A percentile compares a stretch with the other conserved stretches of the same genome.
These are phyloP conservation scores for Drosophila kambysellisi DNA, from an alignment of 2,888 invertebrate genomes.

Conservation along the genomic window DNA sequence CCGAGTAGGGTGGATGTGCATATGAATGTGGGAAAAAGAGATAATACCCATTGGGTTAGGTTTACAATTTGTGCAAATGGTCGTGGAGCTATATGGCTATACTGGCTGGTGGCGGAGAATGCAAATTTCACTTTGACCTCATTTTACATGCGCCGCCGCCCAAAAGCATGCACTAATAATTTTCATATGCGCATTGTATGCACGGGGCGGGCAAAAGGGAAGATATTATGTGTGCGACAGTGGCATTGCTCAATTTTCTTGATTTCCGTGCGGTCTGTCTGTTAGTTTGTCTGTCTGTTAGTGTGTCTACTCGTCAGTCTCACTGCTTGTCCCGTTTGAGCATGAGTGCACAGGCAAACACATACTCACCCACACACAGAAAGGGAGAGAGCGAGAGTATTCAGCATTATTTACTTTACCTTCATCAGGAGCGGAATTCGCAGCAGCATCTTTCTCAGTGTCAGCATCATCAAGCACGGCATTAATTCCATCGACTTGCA, in stretches of 20 bases:
- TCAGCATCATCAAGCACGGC: slow-evolving; percentile 54
- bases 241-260: slow-evolving; percentile 77
- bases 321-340: slow-evolving; percentile 62
- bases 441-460: slow-evolving; percentile 58
- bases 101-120: slow-evolving; percentile 48
- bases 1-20: background rate
- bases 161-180: slow-evolving; percentile 73
- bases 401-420: slow-evolving; percentile 78
- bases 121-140: slow-evolving; percentile 69
- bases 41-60: slow-evolving; percentile 37
- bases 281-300: slow-evolving; percentile 33
- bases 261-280: slow-evolving; percentile 68
- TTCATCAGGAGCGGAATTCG: slow-evolving; percentile 79
- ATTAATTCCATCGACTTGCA: slow-evolving; percentile 74
- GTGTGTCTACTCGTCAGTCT: slow-evolving; percentile 40
- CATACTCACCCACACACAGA: slow-evolving; percentile 6
- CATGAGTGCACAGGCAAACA: slow-evolving; percentile 59
- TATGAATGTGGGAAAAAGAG: background rate
- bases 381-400: background rate
- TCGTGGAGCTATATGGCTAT: slow-evolving; percentile 7
- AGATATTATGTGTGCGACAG: slow-evolving; percentile 31
- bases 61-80: slow-evolving; percentile 62
- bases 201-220: background rate
- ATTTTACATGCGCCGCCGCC: slow-evolving; percentile 58
- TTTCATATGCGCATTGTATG: slow-evolving; percentile 68